Evolutionary conservation across 1,140 invertebrate genomes (phyloP).

Genomic region (Tetragonula clypearis): DNA sequence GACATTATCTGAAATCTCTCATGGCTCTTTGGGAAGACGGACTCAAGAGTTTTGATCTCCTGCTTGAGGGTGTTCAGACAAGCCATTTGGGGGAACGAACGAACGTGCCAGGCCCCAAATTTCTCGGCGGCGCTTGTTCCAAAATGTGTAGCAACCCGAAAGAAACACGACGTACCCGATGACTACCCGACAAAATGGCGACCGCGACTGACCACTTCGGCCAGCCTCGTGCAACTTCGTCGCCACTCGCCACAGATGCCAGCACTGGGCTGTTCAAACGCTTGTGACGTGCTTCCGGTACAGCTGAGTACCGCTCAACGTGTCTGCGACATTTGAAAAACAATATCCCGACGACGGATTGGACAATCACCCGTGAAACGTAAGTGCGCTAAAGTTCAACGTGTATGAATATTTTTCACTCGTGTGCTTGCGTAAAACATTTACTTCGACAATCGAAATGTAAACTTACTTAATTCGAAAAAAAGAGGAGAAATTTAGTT

Average conservation of each 20-base stretch:
- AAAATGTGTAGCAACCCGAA: slow-evolving; percentile 59
- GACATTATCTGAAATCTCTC: slow-evolving; percentile 98
- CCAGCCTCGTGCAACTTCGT: slow-evolving; percentile 60
- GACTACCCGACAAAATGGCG: slow-evolving; percentile 76
- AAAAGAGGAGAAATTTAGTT: not conserved
- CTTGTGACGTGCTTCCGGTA: slow-evolving; percentile 56
- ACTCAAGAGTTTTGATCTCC: slow-evolving; percentile 98
- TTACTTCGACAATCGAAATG: not conserved
- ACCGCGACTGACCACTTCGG: slow-evolving; percentile 69
- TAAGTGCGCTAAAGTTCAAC: too few relatives aligned
- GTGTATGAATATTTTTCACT: not conserved
- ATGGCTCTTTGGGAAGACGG: slow-evolving; percentile 96
- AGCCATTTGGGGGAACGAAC: slow-evolving; percentile 89
- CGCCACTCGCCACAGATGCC: slow-evolving; percentile 38
- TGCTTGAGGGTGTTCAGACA: slow-evolving; percentile 98
- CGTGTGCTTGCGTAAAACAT: not conserved
- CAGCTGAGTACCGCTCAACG: slow-evolving; percentile 28
- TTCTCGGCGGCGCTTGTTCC: slow-evolving; percentile 40
- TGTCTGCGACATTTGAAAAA: slow-evolving; percentile 22
- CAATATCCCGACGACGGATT: not conserved
- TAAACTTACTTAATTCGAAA: not conserved
- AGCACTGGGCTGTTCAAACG: slow-evolving; percentile 33
- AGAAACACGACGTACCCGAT: slow-evolving; percentile 68
- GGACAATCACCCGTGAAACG: not conserved
- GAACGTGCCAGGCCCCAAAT: slow-evolving; percentile 47